Conservation (phyloP, 37 sponge, comb jelly and placozoan species). For the Aplysina aerophoba region DNA sequence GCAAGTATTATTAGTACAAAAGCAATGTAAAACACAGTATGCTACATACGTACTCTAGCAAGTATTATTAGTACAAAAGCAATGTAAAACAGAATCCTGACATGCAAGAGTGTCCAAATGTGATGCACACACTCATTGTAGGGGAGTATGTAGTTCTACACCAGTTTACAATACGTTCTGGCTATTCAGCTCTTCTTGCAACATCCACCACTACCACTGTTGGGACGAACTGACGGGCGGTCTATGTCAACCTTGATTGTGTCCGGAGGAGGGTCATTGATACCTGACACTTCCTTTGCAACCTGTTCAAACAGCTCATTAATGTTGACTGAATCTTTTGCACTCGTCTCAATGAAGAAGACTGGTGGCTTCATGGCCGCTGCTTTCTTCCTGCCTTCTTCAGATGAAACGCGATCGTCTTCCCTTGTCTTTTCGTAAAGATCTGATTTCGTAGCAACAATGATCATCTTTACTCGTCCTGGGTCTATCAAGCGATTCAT, state of each 20-base stretch:
- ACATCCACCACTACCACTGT: not conserved
- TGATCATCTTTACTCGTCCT: not conserved
- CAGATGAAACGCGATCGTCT: not conserved
- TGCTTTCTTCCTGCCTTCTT: not conserved
- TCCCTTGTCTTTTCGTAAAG: not conserved
- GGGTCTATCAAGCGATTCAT: not conserved
- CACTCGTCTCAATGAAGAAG: constrained; percentile 13
- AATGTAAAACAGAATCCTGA: too few relatives aligned
- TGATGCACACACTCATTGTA: too few relatives aligned
- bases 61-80: too few relatives aligned
- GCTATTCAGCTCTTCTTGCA: constrained; percentile 6
- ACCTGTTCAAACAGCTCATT: not conserved
- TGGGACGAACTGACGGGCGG: not conserved
- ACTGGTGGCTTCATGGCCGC: not conserved
- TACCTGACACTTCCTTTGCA: not conserved
- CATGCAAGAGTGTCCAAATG: too few relatives aligned
- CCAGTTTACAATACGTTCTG: not conserved
- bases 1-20: too few relatives aligned
- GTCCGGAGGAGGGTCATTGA: not conserved
- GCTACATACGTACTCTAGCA: too few relatives aligned
- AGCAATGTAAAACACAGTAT: too few relatives aligned
- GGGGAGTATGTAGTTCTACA: too few relatives aligned
- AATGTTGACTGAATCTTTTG: not conserved
- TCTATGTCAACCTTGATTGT: not conserved
- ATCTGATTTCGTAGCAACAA: constrained; percentile 3